Evolutionary conservation across 1,140 invertebrate species (phyloP), one percentile per base, ranked within the genome.

Genomic region (Metopolophium dirhodum): DNA sequence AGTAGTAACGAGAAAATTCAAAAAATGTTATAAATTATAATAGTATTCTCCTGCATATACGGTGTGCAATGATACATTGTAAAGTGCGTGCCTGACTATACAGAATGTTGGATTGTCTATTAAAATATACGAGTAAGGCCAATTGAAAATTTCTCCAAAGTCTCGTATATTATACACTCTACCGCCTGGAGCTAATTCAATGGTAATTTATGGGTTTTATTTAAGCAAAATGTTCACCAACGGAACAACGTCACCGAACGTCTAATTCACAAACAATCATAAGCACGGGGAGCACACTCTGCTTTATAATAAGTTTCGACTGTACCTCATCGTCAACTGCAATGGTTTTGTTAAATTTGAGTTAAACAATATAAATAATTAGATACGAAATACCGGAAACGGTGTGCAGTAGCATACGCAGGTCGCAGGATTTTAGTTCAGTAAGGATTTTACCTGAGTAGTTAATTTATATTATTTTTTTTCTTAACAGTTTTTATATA

Each of bases 131-230:
- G n/a, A 77, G 30, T 35, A 77, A 18, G 4, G 4, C 61, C 61
- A n/a, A n/a, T 77, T 77, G 61, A 77, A 77, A 77, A 77, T 77
- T 77, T 77, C 61, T 77, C 61, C n/a, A 18, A n/a, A 77, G 61
- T 77, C 30, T 77, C 61, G 61, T 77, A 14, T n/a, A 41, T 41
- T 41, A 41, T 41, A 77, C 61, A 14, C 61, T 77, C 18, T 18
- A n/a, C n/a, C 30, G 61, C 61, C 30, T 2, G 61, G 18, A 20
- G 61, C 30, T 77, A 18, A 77, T n/a, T n/a, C 61, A n/a, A 77
- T 77, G 14, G n/a, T 77, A 77, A 77, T 77, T 77, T 77, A 77
- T 77, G 61, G 30, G 61, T 77, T 77, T 77, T 77, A 35, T 77
- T 77, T n/a, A n/a, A 77, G 30, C 30, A 18, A 77, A n/a, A n/a